These are phyloP conservation scores for Drosophila pachea DNA, from an alignment of 1,140 invertebrate genomes.

Conservation along the genomic window DNA sequence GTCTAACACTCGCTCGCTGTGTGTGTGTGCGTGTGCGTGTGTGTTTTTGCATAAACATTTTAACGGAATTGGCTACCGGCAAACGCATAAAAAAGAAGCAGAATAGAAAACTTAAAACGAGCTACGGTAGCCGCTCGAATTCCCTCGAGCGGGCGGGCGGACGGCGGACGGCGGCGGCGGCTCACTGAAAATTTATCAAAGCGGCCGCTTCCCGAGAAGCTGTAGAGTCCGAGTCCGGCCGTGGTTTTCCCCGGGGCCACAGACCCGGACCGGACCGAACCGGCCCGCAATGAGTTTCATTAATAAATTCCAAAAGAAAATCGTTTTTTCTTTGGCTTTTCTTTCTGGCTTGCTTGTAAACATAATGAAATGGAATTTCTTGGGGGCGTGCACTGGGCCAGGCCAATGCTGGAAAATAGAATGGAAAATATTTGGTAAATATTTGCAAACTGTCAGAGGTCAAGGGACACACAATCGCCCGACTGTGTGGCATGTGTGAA, in stretches of 20 bases:
- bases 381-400: constrained; percentile 54
- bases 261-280: too few species aligned
- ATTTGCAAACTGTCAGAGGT: constrained; percentile 47
- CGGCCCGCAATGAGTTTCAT: constrained; percentile 46
- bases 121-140: constrained; percentile 56
- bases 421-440: constrained; percentile 74
- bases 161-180: constrained; percentile 8
- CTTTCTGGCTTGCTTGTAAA: constrained; percentile 5
- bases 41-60: constrained; percentile 47
- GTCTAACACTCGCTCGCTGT: not conserved
- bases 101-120: constrained; percentile 22
- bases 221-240: constrained; percentile 35
- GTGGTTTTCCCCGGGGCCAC: not conserved
- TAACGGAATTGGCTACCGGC: constrained; percentile 74
- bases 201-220: constrained; percentile 53
- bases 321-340: constrained; percentile 3
- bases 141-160: constrained; percentile 27
- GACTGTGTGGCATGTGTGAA: constrained; percentile 33
- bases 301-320: constrained; percentile 48
- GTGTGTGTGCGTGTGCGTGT: constrained; percentile 10
- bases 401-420: constrained; percentile 41
- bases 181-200: constrained; percentile 65
- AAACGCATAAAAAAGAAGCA: constrained; percentile 23
- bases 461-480: constrained; percentile 35
- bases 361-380: constrained; percentile 14